Conservation (phyloP, 2,797 vertebrate species). For the Chiloscyllium punctatum region DNA sequence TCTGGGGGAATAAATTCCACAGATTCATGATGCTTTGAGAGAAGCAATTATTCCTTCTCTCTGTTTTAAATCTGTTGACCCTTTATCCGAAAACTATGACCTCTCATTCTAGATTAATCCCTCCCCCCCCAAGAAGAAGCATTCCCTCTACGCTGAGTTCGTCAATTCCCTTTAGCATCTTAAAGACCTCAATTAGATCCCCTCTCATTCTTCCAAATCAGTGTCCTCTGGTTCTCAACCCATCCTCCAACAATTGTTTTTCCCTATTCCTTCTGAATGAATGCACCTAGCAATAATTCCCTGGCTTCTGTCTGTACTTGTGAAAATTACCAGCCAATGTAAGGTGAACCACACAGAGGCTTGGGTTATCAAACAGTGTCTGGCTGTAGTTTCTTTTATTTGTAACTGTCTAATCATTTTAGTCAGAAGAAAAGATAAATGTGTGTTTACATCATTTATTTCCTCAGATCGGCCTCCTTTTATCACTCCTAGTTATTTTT, state of each 20-base stretch:
- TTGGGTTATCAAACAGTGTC: neutral
- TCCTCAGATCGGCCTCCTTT: slow-evolving; percentile 43
- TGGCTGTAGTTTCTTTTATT: neutral
- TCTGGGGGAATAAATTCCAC: too few species aligned
- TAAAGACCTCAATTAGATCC: too few species aligned
- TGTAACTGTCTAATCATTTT: slow-evolving; percentile 50
- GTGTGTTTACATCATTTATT: slow-evolving; percentile 52
- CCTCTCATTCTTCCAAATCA: too few species aligned
- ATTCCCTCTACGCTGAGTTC: too few species aligned
- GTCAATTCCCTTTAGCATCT: too few species aligned
- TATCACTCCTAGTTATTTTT: slow-evolving; percentile 41
- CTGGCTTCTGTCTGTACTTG: neutral
- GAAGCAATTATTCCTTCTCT: too few species aligned
- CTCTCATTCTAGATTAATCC: too few species aligned
- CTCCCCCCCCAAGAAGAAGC: too few species aligned
- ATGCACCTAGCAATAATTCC: neutral
- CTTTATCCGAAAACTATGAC: too few species aligned
- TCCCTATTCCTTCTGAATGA: neutral
- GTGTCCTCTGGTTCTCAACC: neutral
- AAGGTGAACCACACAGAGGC: neutral
- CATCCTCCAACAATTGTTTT: neutral
- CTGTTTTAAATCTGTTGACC: too few species aligned
- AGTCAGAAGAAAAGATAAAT: slow-evolving; percentile 54
- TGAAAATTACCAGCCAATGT: neutral
- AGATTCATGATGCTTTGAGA: too few species aligned